Evolutionary conservation across 2,113 vertebrate species (phyloP), one percentile per base, ranked within the genome.

Genomic region (Psettodes erumei): DNA sequence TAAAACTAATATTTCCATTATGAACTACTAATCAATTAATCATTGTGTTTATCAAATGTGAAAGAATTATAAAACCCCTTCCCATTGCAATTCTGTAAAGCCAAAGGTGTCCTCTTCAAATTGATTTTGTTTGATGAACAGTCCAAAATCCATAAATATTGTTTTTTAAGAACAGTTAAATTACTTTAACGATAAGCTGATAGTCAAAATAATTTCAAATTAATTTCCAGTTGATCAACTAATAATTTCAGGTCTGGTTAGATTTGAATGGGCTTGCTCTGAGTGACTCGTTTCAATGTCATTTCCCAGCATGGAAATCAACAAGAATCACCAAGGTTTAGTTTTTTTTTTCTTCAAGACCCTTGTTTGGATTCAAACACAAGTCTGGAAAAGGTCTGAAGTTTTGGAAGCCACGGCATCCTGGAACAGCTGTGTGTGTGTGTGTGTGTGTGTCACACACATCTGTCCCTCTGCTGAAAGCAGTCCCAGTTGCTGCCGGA

Each of bases 381-480:
- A 25, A 6, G 70, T 77, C 65, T 76, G 77, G 75, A 83, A 73
- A 74, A 45, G n/a, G 35, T 59, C 13, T 25, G 43, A 9, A 9
- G 12, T 32, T 32, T 54, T 74, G 68, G 76, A 80, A 3, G 21
- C 12, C 12, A 2, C 25, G 13, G 3, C 19, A 25, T 37, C 8
- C 50, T 47, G 61, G 60, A 79, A 30, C 76, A 82, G 80, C 59
- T 81, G 75, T 53, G 32, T 43, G 45, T 47, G 15, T 32, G 16
- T 21, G 53, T 55, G 48, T 50, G 48, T 50, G 45, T 23, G 45
- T 45, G 42, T 74, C 38, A 15, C 27, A 69, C 76, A 82, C 64
- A 61, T 63, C 38, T 51, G 77, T 79, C 47, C 37, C 18, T 30
- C 62, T 2, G 12, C 28, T 35, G 27, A 70, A 3, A 15, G 8